Base-by-base conservation (phyloP, 1,140 invertebrate genomes). In the Acromyrmex charruanus region DNA sequence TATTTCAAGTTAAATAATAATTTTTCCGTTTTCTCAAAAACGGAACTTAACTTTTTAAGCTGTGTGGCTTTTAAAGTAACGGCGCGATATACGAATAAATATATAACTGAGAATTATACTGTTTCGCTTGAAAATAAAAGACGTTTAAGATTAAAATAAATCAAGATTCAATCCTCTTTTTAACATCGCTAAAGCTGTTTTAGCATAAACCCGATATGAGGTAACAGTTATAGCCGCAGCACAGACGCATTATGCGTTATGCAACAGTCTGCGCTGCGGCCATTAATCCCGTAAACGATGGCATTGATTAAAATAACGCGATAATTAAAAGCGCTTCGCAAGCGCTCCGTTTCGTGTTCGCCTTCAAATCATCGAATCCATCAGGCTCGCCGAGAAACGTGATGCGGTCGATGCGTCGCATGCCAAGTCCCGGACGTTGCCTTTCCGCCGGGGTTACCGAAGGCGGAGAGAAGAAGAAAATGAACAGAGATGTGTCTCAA, bases 401-500 rank as follows among this genome's bases (percentile, higher is more conserved):
- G 55, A 10, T 10, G 18, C 21, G 25, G 72, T 63, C 14, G 31
- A 12, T 25, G 72, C 44, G 28, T 79, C 59, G 44, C 51, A 81
- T 71, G 77, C 77, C 69, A 81, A 81, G 28, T 51, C 25, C 21
- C 69, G n/a, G 25, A 51, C 65, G 77, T 39, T 25, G 28, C n/a
- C 16, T 55, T 77, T 77, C 28, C 82, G 53, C 16, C 39, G 39
- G 39, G 51, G 51, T 59, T 59, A 44, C 21, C 21, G 21, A 5
- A 28, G 14, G 5, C 25, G 4, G 2, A 39, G n/a, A 21, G 25
- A 72, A 58, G 35, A 82, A 59, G 61, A 61, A 79, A 85, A 84
- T 75, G 59, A 75, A 87, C 72, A 85, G 86, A 75, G 55, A 84
- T 21, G 71, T 84, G 71, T 84, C 69, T 84, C 28, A 18, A 21